Base-by-base conservation (phyloP, 2,113 vertebrate genomes). In the Tauraco erythrolophus region DNA sequence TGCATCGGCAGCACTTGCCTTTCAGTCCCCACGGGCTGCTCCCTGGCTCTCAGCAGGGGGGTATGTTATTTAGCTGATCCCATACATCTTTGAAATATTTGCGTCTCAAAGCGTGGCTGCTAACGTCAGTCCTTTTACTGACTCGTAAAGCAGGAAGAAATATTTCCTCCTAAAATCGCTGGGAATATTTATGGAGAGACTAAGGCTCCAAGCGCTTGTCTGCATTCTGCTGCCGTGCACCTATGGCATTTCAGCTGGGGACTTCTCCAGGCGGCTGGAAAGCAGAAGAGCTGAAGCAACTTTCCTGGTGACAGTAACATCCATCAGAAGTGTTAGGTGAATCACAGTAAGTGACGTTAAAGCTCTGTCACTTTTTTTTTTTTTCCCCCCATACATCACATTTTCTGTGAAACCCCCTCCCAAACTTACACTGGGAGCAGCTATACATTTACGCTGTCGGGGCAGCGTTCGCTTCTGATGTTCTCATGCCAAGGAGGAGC, bases 301-400 rank as follows among this genome's bases (percentile, higher is more conserved):
- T 75, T 75, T 53, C 25, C 35, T 19, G 25, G 30, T 82, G 87
- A 56, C 81, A 88, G 45, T 45, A 51, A 62, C 74, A 94, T 95
- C 91, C 72, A n/a, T 96, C 84, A 70, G 46, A 35, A 78, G 60
- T 13, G 33, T 33, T 64, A 51, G 65, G 35, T 92, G 84, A 89
- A 87, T 95, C 86, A 56, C 21, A 81, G 85, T 64, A 66, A 87
- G 35, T 14, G 53, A 71, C 3, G 10, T 64, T 82, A 75, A 78
- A 48, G 82, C 72, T 70, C 72, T 79, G 65, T 19, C 2, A 3
- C 66, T 56, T 43, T 7, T 18, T 8, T 5, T 56, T 43, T 7
- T 18, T 8, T 5, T 12, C 54, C 46, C 31, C 9, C 19, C 13
- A 23, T 86, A 68, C 25, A 48, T 92, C 66, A 16, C 37, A 27